These are phyloP conservation scores for Poeciliopsis retropinna DNA, from an alignment of 2,113 vertebrate genomes.

Conservation along the genomic window DNA sequence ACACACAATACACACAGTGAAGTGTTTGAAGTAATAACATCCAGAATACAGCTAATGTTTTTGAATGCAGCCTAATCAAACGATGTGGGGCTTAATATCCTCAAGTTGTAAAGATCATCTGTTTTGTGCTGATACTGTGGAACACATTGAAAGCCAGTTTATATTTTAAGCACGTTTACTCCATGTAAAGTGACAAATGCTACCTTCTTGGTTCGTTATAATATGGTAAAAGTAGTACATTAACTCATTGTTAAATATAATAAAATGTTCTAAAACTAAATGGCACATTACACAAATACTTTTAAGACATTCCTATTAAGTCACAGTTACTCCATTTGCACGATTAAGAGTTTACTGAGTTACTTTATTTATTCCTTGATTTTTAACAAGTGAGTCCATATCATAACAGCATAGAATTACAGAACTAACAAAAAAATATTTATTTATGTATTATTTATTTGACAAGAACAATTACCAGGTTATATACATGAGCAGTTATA, in stretches of 20 bases:
- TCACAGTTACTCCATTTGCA: neutral
- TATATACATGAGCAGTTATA: too few species aligned
- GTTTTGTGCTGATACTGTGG: neutral
- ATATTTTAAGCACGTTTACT: neutral
- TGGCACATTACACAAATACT: too few species aligned
- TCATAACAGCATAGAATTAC: neutral
- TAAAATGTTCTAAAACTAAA: too few species aligned
- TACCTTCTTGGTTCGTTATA: too few species aligned
- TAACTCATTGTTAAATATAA: too few species aligned
- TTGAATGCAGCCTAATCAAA: too few species aligned
- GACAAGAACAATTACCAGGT: too few species aligned
- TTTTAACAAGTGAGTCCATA: neutral
- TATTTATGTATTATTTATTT: too few species aligned
- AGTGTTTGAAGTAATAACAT: neutral
- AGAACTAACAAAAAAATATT: too few species aligned
- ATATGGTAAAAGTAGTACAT: too few species aligned
- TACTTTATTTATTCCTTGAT: neutral
- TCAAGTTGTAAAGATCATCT: neutral
- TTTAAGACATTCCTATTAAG: too few species aligned
- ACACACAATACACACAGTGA: neutral
- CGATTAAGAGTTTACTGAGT: neutral
- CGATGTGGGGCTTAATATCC: too few species aligned
- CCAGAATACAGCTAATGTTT: neutral
- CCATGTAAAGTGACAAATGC: neutral
- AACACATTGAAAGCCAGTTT: neutral